A percentile compares a stretch with the other conserved stretches of the same genome.
These are phyloP conservation scores for Circaetus gallicus DNA, from an alignment of 2,113 vertebrate genomes.

Conservation along the genomic window DNA sequence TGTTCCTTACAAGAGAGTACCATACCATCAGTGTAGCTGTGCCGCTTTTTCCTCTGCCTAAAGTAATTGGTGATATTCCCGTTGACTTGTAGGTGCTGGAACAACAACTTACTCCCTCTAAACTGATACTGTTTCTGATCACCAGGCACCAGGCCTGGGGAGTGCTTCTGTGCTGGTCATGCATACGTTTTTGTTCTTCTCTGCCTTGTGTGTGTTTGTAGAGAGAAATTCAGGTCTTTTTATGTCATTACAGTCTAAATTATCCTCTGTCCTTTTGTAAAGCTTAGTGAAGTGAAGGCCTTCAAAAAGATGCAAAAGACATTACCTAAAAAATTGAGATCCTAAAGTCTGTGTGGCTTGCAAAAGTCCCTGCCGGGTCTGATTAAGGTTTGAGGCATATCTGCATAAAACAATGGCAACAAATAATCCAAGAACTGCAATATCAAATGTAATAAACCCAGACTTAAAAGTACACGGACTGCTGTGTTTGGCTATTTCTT, in stretches of 20 bases:
- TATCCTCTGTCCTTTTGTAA: neutral
- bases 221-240: neutral
- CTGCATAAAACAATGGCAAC: neutral
- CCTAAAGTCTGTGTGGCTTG: neutral
- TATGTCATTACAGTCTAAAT: neutral
- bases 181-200: neutral
- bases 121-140: neutral
- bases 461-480: neutral
- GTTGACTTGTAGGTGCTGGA: neutral
- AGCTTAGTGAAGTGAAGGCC: neutral
- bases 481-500: neutral
- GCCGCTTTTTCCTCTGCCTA: neutral
- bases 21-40: neutral
- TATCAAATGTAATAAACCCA: neutral
- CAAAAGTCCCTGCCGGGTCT: neutral
- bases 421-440: neutral
- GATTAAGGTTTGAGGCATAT: neutral
- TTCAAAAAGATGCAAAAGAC: neutral
- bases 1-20: neutral
- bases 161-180: neutral
- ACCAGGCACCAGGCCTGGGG: neutral
- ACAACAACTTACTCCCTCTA: neutral
- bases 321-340: neutral
- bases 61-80: neutral
- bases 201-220: neutral